A percentile compares a stretch with the other conserved stretches of the same genome.
Conservation (phyloP, 2,113 vertebrate genomes). For the Macroglossus sobrinus region DNA sequence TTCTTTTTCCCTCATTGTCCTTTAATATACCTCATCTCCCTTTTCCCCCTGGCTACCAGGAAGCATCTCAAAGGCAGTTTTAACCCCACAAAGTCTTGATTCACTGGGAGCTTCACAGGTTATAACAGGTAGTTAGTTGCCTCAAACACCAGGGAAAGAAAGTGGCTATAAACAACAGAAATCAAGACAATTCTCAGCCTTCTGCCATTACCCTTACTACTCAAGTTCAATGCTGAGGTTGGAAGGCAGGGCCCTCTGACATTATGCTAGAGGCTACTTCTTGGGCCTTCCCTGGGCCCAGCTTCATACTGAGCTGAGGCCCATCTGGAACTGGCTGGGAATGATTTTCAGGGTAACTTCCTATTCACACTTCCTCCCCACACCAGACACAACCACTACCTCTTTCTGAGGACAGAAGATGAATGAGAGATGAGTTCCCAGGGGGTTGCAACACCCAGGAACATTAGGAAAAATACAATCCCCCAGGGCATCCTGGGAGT, state of each 20-base stretch:
- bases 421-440: background rate
- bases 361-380: background rate
- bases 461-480: background rate
- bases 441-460: background rate
- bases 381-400: constrained; percentile 3
- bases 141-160: background rate
- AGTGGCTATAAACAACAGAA: background rate
- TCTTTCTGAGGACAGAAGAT: background rate
- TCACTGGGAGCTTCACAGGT: background rate
- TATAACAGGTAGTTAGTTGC: background rate
- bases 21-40: background rate
- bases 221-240: background rate
- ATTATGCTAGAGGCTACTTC: background rate
- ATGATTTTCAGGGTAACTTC: background rate
- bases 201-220: background rate
- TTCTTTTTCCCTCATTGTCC: background rate
- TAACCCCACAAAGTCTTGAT: background rate
- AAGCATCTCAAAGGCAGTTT: background rate
- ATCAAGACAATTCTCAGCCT: background rate
- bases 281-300: background rate
- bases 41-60: background rate
- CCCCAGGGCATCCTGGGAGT: background rate
- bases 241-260: background rate
- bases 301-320: background rate
- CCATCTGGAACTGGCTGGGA: background rate